Percentiles rank a stretch among this genome's conserved stretches.
Conservation (phyloP, 2,797 vertebrate species). For the Enteromius afrohamiltoni region DNA sequence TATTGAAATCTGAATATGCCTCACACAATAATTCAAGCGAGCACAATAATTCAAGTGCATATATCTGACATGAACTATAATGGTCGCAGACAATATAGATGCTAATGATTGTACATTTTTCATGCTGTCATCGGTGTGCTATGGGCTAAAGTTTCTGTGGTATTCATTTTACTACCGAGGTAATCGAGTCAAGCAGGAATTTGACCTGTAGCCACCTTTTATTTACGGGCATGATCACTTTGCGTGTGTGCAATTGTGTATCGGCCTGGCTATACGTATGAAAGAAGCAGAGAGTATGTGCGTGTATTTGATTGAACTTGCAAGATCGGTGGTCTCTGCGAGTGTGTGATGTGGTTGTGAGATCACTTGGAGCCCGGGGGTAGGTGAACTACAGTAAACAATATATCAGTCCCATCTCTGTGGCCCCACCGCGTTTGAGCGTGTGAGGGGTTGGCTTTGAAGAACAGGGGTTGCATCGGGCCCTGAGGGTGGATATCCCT, state of each 20-base stretch:
- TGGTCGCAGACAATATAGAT: constrained; percentile 25
- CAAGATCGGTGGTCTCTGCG: constrained; percentile 28
- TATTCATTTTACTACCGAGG: constrained; percentile 20
- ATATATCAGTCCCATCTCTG: constrained; percentile 78
- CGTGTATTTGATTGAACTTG: constrained; percentile 22
- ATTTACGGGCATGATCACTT: neutral
- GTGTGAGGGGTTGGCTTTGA: constrained; percentile 32
- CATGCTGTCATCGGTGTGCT: constrained; percentile 12
- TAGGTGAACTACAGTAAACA: constrained; percentile 80
- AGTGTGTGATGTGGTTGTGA: constrained; percentile 63
- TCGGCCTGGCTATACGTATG: neutral
- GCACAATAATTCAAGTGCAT: neutral
- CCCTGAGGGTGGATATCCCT: constrained; percentile 38
- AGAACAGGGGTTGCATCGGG: constrained; percentile 39
- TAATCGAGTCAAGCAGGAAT: constrained; percentile 17
- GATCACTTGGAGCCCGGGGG: constrained; percentile 80
- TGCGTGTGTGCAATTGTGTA: constrained; percentile 1
- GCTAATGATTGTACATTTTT: constrained; percentile 26
- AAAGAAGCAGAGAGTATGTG: neutral
- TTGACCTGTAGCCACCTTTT: constrained; percentile 4
- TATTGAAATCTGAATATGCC: neutral
- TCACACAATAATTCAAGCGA: neutral
- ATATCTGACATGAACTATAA: constrained; percentile 4
- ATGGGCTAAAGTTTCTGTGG: neutral
- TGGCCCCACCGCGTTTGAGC: constrained; percentile 27